These are phyloP conservation scores for Leucoraja erinaceus DNA, from an alignment of 2,113 vertebrate species.

Conservation along the genomic window DNA sequence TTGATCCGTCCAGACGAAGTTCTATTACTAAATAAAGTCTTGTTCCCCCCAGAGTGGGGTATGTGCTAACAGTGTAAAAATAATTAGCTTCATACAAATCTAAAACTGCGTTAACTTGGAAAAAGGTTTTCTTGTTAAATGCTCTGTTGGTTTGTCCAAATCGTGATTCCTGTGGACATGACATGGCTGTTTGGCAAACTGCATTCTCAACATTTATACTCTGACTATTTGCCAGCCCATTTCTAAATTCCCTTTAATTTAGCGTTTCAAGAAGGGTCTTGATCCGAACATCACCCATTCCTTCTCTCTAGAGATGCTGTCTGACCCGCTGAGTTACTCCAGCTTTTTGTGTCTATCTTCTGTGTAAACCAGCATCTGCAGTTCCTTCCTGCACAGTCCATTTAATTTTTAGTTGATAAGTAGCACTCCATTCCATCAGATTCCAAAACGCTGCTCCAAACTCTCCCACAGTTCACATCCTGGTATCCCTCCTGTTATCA, in stretches of 20 bases:
- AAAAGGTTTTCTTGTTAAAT: not conserved
- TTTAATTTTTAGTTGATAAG: too few relatives aligned
- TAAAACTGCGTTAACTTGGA: not conserved
- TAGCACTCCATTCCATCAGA: too few relatives aligned
- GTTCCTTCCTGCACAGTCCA: too few relatives aligned
- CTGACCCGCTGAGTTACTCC: too few relatives aligned
- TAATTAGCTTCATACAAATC: not conserved
- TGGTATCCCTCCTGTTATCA: too few relatives aligned
- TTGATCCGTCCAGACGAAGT: not conserved
- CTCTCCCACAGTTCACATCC: too few relatives aligned
- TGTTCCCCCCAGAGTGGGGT: not conserved
- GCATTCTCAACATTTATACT: not conserved
- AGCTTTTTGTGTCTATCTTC: too few relatives aligned
- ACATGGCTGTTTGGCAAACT: not conserved
- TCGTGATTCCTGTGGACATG: not conserved
- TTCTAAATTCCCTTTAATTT: not conserved
- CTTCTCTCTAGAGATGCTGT: too few relatives aligned
- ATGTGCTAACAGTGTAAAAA: not conserved
- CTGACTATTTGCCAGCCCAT: not conserved
- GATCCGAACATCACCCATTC: too few relatives aligned
- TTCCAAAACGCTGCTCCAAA: too few relatives aligned
- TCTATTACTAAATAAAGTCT: not conserved
- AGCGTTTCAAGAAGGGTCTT: too few relatives aligned
- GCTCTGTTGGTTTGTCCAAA: not conserved
- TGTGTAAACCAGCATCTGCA: too few relatives aligned